Percentiles rank a stretch among this genome's conserved stretches.
Evolutionary conservation across 1,140 invertebrate species (phyloP).

Genomic region (Drosophila burlai): DNA sequence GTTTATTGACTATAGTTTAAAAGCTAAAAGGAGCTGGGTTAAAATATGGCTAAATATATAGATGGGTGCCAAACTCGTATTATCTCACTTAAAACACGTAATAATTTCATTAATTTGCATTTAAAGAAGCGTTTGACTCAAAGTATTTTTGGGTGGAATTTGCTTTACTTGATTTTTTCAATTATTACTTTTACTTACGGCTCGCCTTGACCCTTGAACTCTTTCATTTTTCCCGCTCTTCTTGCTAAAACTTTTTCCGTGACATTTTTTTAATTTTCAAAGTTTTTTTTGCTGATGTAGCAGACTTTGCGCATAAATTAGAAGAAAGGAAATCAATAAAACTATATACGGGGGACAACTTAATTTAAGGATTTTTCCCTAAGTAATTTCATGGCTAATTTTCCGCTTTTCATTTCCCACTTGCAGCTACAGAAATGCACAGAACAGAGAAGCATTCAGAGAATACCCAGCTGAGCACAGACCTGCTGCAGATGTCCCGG

Average conservation of each 20-base stretch:
- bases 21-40: background rate
- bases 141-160: background rate
- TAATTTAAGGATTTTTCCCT: conserved; percentile 4
- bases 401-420: background rate
- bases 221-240: conserved; percentile 14
- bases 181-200: conserved; percentile 32
- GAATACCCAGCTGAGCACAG: conserved; percentile 44
- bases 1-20: conserved; percentile 5
- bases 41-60: background rate
- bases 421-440: conserved; percentile 63
- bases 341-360: background rate
- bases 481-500: conserved; percentile 61
- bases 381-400: background rate
- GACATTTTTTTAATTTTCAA: conserved; percentile 43
- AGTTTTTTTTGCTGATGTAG: conserved; percentile 50
- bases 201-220: conserved; percentile 36
- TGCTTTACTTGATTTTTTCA: conserved; percentile 27
- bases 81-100: conserved; percentile 4
- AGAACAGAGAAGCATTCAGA: conserved; percentile 44
- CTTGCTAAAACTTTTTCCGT: conserved; percentile 14
- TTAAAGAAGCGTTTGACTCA: background rate
- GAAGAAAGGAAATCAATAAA: conserved; percentile 55
- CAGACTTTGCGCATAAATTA: conserved; percentile 66
- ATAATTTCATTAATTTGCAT: conserved; percentile 1
- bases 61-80: background rate